Evolutionary conservation across 1,140 invertebrate species (phyloP).

Genomic region (Orchesella cincta): DNA sequence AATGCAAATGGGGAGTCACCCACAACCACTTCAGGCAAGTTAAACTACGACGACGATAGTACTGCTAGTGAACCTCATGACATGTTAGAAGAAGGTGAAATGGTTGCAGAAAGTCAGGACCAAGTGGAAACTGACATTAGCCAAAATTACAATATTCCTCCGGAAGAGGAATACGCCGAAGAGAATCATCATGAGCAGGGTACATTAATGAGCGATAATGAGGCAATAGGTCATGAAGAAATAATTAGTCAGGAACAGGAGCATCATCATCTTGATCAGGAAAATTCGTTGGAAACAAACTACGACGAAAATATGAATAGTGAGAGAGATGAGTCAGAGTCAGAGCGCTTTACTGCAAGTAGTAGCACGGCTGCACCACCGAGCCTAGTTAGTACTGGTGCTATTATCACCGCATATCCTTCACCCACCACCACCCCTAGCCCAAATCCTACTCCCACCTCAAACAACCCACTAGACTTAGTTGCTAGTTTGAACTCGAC

Average conservation of each 20-base stretch:
- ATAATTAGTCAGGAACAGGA: conserved; percentile 4
- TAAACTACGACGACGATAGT: neutral
- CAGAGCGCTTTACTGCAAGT: neutral
- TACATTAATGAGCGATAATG: neutral
- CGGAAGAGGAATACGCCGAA: neutral
- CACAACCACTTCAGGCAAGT: conserved; percentile 24
- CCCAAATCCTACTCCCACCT: neutral
- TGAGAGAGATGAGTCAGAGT: neutral
- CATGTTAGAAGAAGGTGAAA: conserved; percentile 3
- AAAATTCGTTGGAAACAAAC: neutral
- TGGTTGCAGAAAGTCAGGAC: conserved; percentile 3
- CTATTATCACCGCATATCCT: neutral
- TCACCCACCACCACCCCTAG: neutral
- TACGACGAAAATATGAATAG: neutral
- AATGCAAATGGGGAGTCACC: neutral
- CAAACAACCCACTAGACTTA: neutral
- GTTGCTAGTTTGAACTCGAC: neutral
- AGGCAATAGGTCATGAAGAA: neutral
- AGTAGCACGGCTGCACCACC: neutral
- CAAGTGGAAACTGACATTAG: neutral
- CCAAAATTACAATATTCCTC: neutral
- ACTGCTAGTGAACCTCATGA: too few species aligned
- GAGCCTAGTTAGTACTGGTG: conserved; percentile 6
- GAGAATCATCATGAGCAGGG: neutral
- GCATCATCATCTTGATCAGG: neutral